phyloP scores from a whole-genome alignment of 2,797 vertebrate species.

The Tenualosa thibaudeaui region DNA sequence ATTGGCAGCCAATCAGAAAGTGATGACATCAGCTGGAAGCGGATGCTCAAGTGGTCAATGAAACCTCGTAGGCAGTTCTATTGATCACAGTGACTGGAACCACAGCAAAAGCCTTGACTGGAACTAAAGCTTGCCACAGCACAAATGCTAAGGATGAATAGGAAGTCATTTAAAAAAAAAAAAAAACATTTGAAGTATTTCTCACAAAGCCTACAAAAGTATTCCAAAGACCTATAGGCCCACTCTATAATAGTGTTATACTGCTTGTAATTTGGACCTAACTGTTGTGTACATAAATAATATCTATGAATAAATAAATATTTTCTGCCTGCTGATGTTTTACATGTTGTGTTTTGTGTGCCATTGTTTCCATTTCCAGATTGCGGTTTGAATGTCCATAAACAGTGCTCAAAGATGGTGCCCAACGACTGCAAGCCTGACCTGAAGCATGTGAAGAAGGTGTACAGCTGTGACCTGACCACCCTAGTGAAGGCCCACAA shows the following conservation, averaged over 20 bases:
- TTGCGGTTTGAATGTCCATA: slow-evolving; percentile 97
- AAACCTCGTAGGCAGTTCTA: slow-evolving; percentile 61
- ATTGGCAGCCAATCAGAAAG: slow-evolving; percentile 51
- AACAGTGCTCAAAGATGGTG: slow-evolving; percentile 95
- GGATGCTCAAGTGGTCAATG: slow-evolving; percentile 53
- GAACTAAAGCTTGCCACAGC: slow-evolving; percentile 44
- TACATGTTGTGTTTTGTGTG: not conserved
- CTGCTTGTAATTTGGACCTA: not conserved
- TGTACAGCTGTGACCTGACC: slow-evolving; percentile 98
- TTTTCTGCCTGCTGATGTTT: not conserved
- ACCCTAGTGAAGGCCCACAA: slow-evolving; percentile 95
- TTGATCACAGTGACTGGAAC: slow-evolving; percentile 63
- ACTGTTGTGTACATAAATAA: not conserved
- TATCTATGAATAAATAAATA: not conserved
- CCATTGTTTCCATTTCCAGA: slow-evolving; percentile 69
- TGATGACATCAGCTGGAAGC: slow-evolving; percentile 50
- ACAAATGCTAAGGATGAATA: slow-evolving; percentile 33
- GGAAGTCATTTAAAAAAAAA: not conserved
- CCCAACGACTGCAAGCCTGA: slow-evolving; percentile 96
- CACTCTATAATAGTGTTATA: not conserved
- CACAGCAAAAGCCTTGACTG: slow-evolving; percentile 55
- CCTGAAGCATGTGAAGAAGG: slow-evolving; percentile 96
- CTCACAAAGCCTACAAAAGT: not conserved
- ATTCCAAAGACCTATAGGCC: not conserved
- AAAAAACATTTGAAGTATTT: not conserved